Evolutionary conservation across 2,888 invertebrate species (phyloP), one percentile per base, ranked within the genome.

Genomic region (Aphidoletes aphidimyza): DNA sequence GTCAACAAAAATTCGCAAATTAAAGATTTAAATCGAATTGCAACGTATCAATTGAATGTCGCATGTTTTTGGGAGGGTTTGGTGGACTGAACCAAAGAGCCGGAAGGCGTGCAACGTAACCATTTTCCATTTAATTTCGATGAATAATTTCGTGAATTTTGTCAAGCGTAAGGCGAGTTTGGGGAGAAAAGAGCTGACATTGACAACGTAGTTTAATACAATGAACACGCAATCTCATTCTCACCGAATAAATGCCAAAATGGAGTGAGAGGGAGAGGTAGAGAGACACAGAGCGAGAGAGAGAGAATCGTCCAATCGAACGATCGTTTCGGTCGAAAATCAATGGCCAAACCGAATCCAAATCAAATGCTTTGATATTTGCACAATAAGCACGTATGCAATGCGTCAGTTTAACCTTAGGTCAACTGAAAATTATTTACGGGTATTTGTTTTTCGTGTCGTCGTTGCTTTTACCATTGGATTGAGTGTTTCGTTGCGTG

Each of bases 21-120:
- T 69, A 69, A 69, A 69, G 69, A 69, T 69, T 69, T 69, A 69
- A 69, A 69, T 69, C 69, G 69, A 69, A 69, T 69, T 69, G 69
- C 69, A 34, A 69, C 69, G 69, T 30, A 69, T 69, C 69, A 69
- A 69, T 69, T 69, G 69, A 69, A 42, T n/a, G n/a, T 14, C 42
- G 42, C 42, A 42, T 42, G 6, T 42, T 42, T 14, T 14, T 6
- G 8, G 14, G 8, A 42, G 8, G 42, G 14, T 42, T 14, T 14
- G 42, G 42, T 69, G 30, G 14, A 26, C 6, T 2, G 5, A 14
- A 5, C 54, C 69, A 69, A 30, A 2, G 14, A 30, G 54, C 69
- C 69, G 69, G 69, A 69, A 69, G 69, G 69, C 69, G 14, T 34
- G 69, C 69, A n/a, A 69, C 69, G 69, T 69, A 69, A 69, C n/a